These are phyloP conservation scores for Venustaconcha ellipsiformis DNA, from an alignment of 1,140 invertebrate genomes.

Conservation along the genomic window DNA sequence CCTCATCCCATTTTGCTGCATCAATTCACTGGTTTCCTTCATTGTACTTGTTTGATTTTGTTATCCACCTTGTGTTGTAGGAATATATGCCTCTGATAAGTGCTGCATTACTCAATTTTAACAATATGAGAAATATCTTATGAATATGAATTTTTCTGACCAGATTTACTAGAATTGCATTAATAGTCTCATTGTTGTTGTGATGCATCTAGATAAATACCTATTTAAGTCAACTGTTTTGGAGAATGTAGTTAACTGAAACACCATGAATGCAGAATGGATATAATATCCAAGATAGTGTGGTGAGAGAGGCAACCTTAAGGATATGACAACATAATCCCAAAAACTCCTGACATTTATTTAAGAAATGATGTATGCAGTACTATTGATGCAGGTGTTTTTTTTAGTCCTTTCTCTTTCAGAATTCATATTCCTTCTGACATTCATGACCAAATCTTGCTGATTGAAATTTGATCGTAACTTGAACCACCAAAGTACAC, in stretches of 20 bases:
- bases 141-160: background rate
- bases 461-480: no score
- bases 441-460: no score
- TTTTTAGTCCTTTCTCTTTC: no score
- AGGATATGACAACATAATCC: no score
- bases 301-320: no score
- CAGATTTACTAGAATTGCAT: background rate
- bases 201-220: conserved; percentile 20
- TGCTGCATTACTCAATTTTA: conserved; percentile 16
- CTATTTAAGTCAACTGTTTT: conserved; percentile 14
- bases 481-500: no score
- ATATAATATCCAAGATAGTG: conserved; percentile 3
- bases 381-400: no score
- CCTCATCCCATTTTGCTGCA: conserved; percentile 6
- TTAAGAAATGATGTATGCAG: no score
- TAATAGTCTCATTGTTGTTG: background rate
- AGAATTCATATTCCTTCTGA: no score
- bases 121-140: conserved; percentile 22
- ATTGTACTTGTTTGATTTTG: background rate
- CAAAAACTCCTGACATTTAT: no score
- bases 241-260: conserved; percentile 17
- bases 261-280: conserved; percentile 3
- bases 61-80: conserved; percentile 3
- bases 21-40: conserved; percentile 24
- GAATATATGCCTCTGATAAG: conserved; percentile 8